Base-by-base conservation (phyloP, 2,113 vertebrate species). In the Larimichthys polyactis region DNA sequence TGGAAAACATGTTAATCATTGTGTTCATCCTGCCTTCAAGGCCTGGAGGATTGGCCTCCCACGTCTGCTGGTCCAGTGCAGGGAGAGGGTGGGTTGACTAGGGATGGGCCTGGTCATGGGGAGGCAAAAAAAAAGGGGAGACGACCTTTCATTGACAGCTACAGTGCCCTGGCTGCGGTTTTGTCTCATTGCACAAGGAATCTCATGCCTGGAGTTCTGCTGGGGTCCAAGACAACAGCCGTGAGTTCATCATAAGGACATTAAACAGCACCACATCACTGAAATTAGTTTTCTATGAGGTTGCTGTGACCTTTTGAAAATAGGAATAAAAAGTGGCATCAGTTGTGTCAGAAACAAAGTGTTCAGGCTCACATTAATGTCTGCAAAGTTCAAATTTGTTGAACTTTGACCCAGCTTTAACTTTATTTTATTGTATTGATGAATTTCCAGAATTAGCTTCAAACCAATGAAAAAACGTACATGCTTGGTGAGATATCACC, bases 1-100 rank as follows among this genome's bases (percentile, higher is more conserved):
- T 92, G 91, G 93, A 94, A 93, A 92, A 94, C 71, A 90, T 71
- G 89, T 88, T 84, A 78, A 78, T 88, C 80, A 78, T 87, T 83
- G 89, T 89, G 49, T 87, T 83, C 84, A 69, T 84, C 81, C 82
- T 73, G 84, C 40, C 19, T 88, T 91, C 85, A 90, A 91, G 93
- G 92, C 83, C 84, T 88, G 82, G 64, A 87, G 73, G 76, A 75
- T 83, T 76, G 67, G 79, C 83, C 91, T 90, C 92, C 88, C 83
- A 93, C 85, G 15, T 77, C 77, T 79, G 85, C 46, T 63, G 67
- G 81, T 85, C 79, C 69, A 72, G 73, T 54, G 17, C 75, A 80
- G 78, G 22, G 85, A 85, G 52, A 76, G 83, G 51, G 43, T 92
- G 86, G 86, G 87, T 82, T 82, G 76, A 67, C 54, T 44, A 48